Base-by-base conservation (phyloP, 1,140 invertebrate species). In the Doryteuthis pealeii region DNA sequence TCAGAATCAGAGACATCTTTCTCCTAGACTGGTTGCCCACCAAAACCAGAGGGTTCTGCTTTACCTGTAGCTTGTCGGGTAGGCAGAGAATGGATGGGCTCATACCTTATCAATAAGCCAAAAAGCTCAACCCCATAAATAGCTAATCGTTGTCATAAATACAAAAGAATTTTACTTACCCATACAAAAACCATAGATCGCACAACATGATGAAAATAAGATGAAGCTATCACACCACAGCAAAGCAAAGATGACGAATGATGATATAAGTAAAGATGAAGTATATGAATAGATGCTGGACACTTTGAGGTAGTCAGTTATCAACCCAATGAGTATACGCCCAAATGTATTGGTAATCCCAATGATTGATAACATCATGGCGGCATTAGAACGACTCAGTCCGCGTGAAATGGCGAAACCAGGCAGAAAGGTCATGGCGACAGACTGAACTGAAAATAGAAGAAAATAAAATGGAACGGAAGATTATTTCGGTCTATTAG, bases 131-230 rank as follows among this genome's bases (percentile, higher is more conserved):
- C n/a, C n/a, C n/a, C n/a, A n/a, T n/a, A n/a, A n/a, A n/a, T n/a
- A n/a, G n/a, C n/a, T n/a, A n/a, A n/a, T n/a, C n/a, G n/a, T n/a
- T n/a, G n/a, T n/a, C n/a, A n/a, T n/a, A n/a, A n/a, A n/a, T n/a
- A n/a, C n/a, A n/a, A n/a, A n/a, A n/a, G n/a, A n/a, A n/a, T n/a
- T n/a, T 28, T 45, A 72, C 82, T 77, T 74, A 85, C 84, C 84
- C 84, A 85, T 85, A 67, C 84, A 85, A 4, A 84, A 40, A 2
- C 84, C 84, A 74, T 84, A 85, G 28, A 81, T 73, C 12, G 71
- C 78, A 32, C 79, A 28, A 74, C 77, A 78, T 5, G 73, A 14
- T 0, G 74, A 71, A 4, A 80, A 65, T 0, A 74, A 15, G 4
- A 67, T 15, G 65, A 82, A 84, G 12, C 66, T 74, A 22, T 77